These are phyloP conservation scores for Amphiprion percula DNA, from an alignment of 2,113 vertebrate genomes.

Conservation along the genomic window DNA sequence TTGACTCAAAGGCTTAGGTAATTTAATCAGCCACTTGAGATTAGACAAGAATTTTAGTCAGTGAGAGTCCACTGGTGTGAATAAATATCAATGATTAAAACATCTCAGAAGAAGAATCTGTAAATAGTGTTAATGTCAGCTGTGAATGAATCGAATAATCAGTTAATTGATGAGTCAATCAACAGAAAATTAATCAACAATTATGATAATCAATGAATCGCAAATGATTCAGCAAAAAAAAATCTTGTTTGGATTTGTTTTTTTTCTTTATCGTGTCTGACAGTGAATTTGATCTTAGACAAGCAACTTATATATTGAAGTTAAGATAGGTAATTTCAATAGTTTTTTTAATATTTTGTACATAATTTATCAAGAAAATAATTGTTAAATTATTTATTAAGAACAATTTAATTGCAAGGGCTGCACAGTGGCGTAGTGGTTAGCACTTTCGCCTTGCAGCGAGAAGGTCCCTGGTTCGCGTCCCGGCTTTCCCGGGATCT, in stretches of 20 bases:
- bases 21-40: constrained; percentile 72
- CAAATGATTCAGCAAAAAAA: background rate
- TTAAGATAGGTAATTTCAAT: no score
- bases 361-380: no score
- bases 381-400: no score
- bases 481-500: no score
- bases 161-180: background rate
- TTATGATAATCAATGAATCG: background rate
- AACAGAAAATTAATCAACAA: background rate
- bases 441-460: no score
- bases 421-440: no score
- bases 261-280: background rate
- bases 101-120: constrained; percentile 23
- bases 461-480: no score
- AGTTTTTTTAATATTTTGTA: no score
- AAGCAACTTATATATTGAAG: no score
- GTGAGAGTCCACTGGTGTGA: constrained; percentile 53
- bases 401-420: no score
- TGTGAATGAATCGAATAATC: background rate
- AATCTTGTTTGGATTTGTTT: background rate
- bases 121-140: constrained; percentile 1
- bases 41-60: constrained; percentile 51
- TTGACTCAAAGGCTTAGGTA: constrained; percentile 50
- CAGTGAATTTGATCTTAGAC: no score
- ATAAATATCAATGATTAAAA: constrained; percentile 68